Evolutionary conservation across 1,140 invertebrate genomes (phyloP), one percentile per base, ranked within the genome.

Genomic region (Physella acuta): DNA sequence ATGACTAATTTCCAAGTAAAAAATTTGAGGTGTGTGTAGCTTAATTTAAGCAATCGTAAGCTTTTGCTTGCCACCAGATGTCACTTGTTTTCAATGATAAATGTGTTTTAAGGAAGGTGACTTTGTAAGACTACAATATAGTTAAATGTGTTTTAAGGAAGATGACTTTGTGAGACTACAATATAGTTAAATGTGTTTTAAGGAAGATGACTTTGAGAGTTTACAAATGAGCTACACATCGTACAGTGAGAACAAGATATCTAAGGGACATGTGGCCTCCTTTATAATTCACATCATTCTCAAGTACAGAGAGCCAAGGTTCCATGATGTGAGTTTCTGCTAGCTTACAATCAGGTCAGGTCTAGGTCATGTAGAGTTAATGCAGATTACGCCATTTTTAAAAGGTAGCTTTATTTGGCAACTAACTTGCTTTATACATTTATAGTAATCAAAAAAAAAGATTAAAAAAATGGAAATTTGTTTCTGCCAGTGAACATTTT

Each of bases 151-250:
- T 11, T 11, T 11, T 8, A 8, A 49, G 8, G 8, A 49, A 20
- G 8, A 49, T 49, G 8, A 20, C 20, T 49, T 11, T 49, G 39
- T 20, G 8, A 20, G 20, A 20, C 8, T 49, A 11, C 20, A 11
- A 20, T 11, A 11, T 20, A 49, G 78, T 44, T 85, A 82, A 64
- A 79, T 78, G 20, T 82, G 36, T 5, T 26, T 56, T 1, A 31
- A 74, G 82, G 83, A 85, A 68, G 83, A 85, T 77, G 83, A 85
- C 53, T 64, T 85, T 30, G 83, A 85, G 66, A 81, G 77, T 3
- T 44, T 85, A 31, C 81, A 84, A 67, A 82, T 85, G 80, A 81
- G 78, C 39, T 85, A 82, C 67, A 79, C 79, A n/a, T 82, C 83
- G 0, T 85, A 80, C 72, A 82, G 80, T 73, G 81, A 84, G 68